phyloP scores from a whole-genome alignment of 2,113 vertebrate species.

The Brachypodius melanocephalos region DNA sequence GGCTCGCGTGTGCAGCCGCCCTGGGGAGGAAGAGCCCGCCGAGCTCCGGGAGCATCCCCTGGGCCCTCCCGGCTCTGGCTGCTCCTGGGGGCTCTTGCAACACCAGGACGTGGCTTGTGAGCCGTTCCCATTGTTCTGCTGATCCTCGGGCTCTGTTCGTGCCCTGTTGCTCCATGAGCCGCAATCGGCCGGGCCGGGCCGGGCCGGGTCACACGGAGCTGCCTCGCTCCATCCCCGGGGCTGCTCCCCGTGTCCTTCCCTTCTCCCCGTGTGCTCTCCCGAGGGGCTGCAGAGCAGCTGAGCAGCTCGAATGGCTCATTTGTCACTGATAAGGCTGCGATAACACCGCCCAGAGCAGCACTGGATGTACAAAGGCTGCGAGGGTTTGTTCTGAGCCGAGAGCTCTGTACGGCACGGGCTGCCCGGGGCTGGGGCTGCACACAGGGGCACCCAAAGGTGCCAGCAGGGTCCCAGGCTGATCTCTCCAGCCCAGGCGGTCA shows the following conservation, averaged over 20 bases:
- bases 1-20: neutral
- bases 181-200: neutral
- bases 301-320: neutral
- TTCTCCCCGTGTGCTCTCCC: neutral
- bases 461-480: neutral
- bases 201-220: neutral
- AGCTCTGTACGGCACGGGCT: neutral
- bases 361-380: fast-evolving
- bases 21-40: neutral
- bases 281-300: neutral
- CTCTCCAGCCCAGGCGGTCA: too few relatives aligned
- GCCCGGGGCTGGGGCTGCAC: neutral
- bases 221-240: neutral
- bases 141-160: neutral
- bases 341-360: neutral
- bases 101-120: neutral
- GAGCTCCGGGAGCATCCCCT: neutral
- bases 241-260: neutral
- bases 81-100: fast-evolving
- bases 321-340: neutral
- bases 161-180: neutral
- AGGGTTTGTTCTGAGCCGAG: neutral
- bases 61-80: neutral
- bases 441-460: neutral
- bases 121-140: neutral